These are phyloP conservation scores for Sardina pilchardus DNA, from an alignment of 2,113 vertebrate species.

Conservation along the genomic window DNA sequence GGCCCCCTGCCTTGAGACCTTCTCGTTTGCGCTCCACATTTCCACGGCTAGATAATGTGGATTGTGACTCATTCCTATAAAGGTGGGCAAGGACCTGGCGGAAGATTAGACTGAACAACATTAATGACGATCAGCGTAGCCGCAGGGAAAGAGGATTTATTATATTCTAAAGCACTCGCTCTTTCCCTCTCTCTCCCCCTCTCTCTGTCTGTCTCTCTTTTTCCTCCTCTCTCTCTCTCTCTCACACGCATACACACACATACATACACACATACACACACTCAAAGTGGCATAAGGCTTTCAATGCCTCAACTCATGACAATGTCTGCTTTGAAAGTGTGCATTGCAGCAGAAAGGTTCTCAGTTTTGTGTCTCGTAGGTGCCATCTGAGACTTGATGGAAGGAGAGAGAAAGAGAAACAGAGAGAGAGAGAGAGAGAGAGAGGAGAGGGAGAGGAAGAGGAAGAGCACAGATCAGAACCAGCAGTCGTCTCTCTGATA, in stretches of 20 bases:
- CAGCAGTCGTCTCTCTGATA: not conserved
- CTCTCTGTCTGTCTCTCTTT: too few relatives aligned
- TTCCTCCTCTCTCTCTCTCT: too few relatives aligned
- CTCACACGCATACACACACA: not conserved
- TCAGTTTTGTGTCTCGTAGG: not conserved
- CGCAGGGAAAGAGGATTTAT: not conserved
- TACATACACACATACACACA: not conserved
- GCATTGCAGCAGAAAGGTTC: not conserved
- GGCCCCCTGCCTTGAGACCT: not conserved
- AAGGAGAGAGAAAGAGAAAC: not conserved
- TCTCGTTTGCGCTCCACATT: not conserved
- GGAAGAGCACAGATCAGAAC: not conserved
- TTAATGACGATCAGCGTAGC: not conserved
- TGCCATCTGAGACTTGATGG: not conserved
- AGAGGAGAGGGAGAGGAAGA: not conserved
- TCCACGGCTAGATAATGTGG: not conserved
- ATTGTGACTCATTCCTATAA: not conserved
- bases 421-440: not conserved
- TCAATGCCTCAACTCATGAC: not conserved
- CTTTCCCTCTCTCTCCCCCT: too few relatives aligned
- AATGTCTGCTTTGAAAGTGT: not conserved
- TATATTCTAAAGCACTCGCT: not conserved
- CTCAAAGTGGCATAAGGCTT: not conserved
- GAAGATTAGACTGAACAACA: not conserved
- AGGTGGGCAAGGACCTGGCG: not conserved